phyloP scores from a whole-genome alignment of 1,140 invertebrate species.

The Nautilus pompilius region DNA sequence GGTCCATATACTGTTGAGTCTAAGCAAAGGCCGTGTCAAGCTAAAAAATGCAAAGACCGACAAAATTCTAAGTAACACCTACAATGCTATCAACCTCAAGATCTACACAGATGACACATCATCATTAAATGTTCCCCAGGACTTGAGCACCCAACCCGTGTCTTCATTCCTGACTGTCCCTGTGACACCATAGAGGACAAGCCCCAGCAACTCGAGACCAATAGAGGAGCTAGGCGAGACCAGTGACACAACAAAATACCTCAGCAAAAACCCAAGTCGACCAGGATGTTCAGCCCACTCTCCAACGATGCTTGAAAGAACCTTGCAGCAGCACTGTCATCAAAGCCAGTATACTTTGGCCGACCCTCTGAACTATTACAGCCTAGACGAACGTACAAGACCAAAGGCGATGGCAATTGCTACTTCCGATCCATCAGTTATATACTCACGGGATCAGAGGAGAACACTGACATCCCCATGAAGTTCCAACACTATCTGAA shows the following conservation, averaged over 20 bases:
- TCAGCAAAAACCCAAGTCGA: not conserved
- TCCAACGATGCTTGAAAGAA: not conserved
- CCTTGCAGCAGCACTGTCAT: not conserved
- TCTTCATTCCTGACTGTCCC: not conserved
- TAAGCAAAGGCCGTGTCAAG: no score
- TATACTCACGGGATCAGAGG: constrained; percentile 8
- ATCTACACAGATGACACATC: no score
- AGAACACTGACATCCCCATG: not conserved
- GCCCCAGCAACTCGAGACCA: not conserved
- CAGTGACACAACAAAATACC: not conserved
- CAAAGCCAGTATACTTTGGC: not conserved
- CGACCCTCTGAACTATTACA: not conserved
- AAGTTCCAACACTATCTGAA: not conserved
- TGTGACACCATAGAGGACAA: not conserved
- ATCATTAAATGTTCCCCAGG: not conserved
- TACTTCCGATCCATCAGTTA: constrained; percentile 9
- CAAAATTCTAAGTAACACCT: not conserved
- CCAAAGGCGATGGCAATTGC: constrained; percentile 9
- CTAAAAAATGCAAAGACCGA: not conserved
- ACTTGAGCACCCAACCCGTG: no score
- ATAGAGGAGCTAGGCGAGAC: not conserved
- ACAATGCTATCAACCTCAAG: not conserved
- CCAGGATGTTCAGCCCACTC: not conserved
- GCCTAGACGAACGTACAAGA: constrained; percentile 1
- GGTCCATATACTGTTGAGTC: not conserved